These are phyloP conservation scores for Zaprionus gabonicus DNA, from an alignment of 1,140 invertebrate genomes.

Conservation along the genomic window DNA sequence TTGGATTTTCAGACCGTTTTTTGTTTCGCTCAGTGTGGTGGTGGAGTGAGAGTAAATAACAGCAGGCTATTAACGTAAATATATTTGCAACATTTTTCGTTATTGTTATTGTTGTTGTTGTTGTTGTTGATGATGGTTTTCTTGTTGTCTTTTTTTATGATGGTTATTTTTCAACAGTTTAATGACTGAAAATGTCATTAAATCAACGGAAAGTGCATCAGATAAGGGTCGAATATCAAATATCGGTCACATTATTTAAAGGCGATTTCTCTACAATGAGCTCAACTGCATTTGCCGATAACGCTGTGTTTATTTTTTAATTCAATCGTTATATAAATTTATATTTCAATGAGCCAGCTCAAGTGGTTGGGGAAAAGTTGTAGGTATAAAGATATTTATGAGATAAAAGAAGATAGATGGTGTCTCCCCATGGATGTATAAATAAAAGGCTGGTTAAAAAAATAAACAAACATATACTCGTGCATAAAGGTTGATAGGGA, in stretches of 20 bases:
- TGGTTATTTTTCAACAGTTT: slow-evolving; percentile 59
- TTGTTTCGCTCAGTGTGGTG: slow-evolving; percentile 1
- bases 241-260: slow-evolving; percentile 56
- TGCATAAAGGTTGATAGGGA: too few relatives aligned
- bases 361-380: neutral
- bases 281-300: slow-evolving; percentile 57
- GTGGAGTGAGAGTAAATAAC: slow-evolving; percentile 32
- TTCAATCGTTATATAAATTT: slow-evolving; percentile 50
- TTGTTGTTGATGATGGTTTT: slow-evolving; percentile 10
- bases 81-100: slow-evolving; percentile 24
- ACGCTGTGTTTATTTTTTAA: slow-evolving; percentile 51
- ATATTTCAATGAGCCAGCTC: neutral
- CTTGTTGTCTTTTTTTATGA: slow-evolving; percentile 36
- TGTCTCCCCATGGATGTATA: too few relatives aligned
- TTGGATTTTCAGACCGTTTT: slow-evolving; percentile 26
- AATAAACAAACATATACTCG: too few relatives aligned
- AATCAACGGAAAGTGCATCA: slow-evolving; percentile 36
- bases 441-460: too few relatives aligned
- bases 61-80: slow-evolving; percentile 39
- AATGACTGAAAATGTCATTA: slow-evolving; percentile 53
- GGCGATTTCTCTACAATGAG: slow-evolving; percentile 29
- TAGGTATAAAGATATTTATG: neutral
- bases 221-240: slow-evolving; percentile 45
- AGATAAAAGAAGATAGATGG: neutral
- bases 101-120: slow-evolving; percentile 2